phyloP scores from a whole-genome alignment of 2,888 invertebrate species.

The Patella pellucida region DNA sequence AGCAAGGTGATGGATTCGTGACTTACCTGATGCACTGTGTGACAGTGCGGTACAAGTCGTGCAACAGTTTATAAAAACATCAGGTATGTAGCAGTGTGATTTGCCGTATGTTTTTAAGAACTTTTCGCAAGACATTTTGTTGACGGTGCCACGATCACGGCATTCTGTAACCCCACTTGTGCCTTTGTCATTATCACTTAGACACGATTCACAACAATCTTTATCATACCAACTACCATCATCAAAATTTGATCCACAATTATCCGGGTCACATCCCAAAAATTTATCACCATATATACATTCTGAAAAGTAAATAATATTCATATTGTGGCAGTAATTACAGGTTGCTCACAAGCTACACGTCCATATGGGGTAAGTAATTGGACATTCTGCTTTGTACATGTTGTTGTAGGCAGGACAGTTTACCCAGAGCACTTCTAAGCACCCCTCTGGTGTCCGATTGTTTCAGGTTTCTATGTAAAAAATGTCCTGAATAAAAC shows the following conservation, averaged over 20 bases:
- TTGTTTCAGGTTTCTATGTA: too few species aligned
- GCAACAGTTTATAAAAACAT: background rate
- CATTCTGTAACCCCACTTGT: background rate
- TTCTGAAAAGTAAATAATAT: slow-evolving; percentile 32
- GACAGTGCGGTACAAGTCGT: background rate
- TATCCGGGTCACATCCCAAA: slow-evolving; percentile 43
- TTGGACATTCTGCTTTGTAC: too few species aligned
- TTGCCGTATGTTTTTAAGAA: background rate
- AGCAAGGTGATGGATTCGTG: too few species aligned
- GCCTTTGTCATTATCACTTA: slow-evolving; percentile 26
- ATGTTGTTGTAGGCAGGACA: too few species aligned
- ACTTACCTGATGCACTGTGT: background rate
- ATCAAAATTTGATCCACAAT: slow-evolving; percentile 33
- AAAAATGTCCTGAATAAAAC: too few species aligned
- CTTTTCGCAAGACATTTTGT: background rate
- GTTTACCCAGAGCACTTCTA: too few species aligned
- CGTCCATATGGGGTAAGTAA: too few species aligned
- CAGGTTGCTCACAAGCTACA: too few species aligned
- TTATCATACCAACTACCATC: slow-evolving; percentile 31
- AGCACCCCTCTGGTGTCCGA: too few species aligned
- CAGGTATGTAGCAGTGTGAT: slow-evolving; percentile 1
- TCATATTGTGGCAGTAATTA: too few species aligned
- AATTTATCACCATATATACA: slow-evolving; percentile 57
- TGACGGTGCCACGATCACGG: background rate
- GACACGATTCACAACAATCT: slow-evolving; percentile 48